A percentile compares a stretch with the other conserved stretches of the same genome.
phyloP scores from a whole-genome alignment of 1,140 invertebrate genomes.

The Elymnias hypermnestra region DNA sequence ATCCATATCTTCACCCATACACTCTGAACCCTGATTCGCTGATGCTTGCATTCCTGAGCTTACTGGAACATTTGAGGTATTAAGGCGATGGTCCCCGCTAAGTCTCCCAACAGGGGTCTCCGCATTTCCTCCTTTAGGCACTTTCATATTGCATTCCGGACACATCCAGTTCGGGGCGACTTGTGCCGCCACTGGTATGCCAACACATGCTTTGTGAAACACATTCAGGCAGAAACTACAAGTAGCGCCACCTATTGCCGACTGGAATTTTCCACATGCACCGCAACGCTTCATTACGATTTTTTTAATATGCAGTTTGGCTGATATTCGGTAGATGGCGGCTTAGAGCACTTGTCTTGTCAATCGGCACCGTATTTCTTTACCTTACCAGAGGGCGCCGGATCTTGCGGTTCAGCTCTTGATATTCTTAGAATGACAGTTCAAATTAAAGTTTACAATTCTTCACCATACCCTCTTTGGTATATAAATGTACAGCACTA shows the following conservation, averaged over 20 bases:
- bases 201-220: neutral
- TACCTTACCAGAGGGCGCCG: too few relatives aligned
- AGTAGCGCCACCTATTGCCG: neutral
- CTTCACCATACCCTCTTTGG: too few relatives aligned
- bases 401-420: too few relatives aligned
- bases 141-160: conserved; percentile 1
- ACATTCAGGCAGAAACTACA: neutral
- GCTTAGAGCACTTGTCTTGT: too few relatives aligned
- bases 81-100: neutral
- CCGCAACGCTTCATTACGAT: neutral
- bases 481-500: too few relatives aligned
- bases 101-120: neutral
- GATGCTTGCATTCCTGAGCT: neutral
- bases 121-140: neutral
- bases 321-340: too few relatives aligned
- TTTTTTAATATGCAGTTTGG: too few relatives aligned
- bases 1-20: neutral
- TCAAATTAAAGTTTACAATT: too few relatives aligned
- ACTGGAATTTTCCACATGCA: neutral
- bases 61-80: neutral
- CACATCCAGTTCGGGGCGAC: neutral
- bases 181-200: neutral
- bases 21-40: neutral
- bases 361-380: too few relatives aligned
- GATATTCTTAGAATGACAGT: too few relatives aligned